phyloP scores from a whole-genome alignment of 2,797 vertebrate genomes.

The Hemitrygon akajei region DNA sequence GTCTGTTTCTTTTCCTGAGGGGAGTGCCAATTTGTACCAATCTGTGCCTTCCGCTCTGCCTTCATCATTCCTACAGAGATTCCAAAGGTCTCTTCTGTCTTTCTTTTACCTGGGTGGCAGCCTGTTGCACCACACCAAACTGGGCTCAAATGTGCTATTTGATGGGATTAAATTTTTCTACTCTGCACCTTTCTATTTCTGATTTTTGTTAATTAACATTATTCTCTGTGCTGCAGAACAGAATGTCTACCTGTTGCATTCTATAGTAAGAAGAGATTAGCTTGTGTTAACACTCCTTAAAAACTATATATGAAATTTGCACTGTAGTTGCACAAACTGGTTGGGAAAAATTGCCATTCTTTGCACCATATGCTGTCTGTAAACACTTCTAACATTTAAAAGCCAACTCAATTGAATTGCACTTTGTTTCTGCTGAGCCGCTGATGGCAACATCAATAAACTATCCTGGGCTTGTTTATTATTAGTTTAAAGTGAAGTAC shows the following conservation, averaged over 20 bases:
- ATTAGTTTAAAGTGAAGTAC: constrained; percentile 43
- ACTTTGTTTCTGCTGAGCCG: constrained; percentile 33
- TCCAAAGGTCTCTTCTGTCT: neutral
- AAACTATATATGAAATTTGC: neutral
- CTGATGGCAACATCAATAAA: constrained; percentile 40
- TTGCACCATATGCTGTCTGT: neutral
- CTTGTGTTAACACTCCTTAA: neutral
- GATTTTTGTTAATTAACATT: neutral
- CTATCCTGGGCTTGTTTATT: constrained; percentile 45
- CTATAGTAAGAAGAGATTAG: too few relatives aligned
- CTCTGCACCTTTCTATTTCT: neutral
- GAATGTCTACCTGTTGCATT: neutral
- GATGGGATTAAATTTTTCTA: neutral
- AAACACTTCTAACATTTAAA: neutral
- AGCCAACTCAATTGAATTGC: neutral
- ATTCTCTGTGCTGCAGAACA: neutral
- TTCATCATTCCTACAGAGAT: neutral
- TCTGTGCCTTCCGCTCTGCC: neutral
- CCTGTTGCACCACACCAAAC: neutral
- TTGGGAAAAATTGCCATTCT: neutral
- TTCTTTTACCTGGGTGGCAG: neutral
- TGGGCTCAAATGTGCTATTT: neutral
- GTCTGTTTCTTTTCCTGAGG: neutral
- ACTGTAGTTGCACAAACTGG: neutral
- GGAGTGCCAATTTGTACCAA: neutral